Percentiles rank a stretch among this genome's conserved stretches.
Conservation (phyloP, 2,888 invertebrate species). For the Andrena camellia region DNA sequence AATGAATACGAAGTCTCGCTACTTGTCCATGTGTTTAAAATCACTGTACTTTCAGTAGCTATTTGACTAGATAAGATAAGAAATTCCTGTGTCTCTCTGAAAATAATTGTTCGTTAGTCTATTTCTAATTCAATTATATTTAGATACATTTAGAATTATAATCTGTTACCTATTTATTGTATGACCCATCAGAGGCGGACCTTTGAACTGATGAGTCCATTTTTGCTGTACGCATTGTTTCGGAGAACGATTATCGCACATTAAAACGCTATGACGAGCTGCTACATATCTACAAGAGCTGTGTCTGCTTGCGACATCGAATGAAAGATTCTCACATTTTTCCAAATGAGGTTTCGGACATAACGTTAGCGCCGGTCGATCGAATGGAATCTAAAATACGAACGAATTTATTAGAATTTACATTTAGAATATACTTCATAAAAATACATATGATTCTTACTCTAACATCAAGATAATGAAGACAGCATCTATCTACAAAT, state of each 20-base stretch:
- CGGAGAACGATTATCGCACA: slow-evolving; percentile 78
- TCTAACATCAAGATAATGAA: slow-evolving; percentile 79
- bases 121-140: not conserved
- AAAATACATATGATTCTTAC: slow-evolving; percentile 64
- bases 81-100: slow-evolving; percentile 77
- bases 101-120: slow-evolving; percentile 25
- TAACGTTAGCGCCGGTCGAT: slow-evolving; percentile 74
- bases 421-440: not conserved
- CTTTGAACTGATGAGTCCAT: slow-evolving; percentile 87
- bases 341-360: slow-evolving; percentile 79
- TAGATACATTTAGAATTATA: not conserved
- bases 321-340: slow-evolving; percentile 78
- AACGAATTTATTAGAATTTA: not conserved
- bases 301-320: slow-evolving; percentile 76
- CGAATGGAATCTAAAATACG: slow-evolving; percentile 67
- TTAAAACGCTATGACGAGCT: slow-evolving; percentile 78
- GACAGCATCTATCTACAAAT: slow-evolving; percentile 79
- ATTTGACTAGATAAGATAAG: slow-evolving; percentile 79
- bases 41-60: slow-evolving; percentile 76
- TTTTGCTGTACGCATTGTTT: slow-evolving; percentile 84
- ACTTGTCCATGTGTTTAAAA: slow-evolving; percentile 80
- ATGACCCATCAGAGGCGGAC: slow-evolving; percentile 85
- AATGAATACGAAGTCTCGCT: slow-evolving; percentile 74
- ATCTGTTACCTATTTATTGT: slow-evolving; percentile 82
- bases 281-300: slow-evolving; percentile 77